A percentile compares a stretch with the other conserved stretches of the same genome.
phyloP scores from a whole-genome alignment of 2,113 vertebrate species.

The Nymphicus hollandicus region DNA sequence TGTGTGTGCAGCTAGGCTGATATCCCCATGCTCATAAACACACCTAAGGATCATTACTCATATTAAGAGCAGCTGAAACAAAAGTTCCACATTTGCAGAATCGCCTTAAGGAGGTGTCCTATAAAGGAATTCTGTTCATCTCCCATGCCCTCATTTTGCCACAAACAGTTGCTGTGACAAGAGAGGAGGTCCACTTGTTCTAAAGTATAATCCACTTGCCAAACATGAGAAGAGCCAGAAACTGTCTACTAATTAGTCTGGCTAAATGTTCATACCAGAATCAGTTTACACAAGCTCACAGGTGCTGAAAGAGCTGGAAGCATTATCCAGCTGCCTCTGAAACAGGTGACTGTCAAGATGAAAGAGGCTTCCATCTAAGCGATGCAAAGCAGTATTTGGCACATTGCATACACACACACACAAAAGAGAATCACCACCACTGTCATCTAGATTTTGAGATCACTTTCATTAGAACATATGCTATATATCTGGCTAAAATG shows the following conservation, averaged over 20 bases:
- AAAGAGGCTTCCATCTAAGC: not conserved
- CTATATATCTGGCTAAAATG: not conserved
- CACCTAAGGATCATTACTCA: not conserved
- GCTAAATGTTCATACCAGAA: not conserved
- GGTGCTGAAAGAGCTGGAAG: not conserved
- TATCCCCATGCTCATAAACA: not conserved
- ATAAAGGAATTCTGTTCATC: not conserved
- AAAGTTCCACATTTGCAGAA: not conserved
- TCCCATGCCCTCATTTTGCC: not conserved
- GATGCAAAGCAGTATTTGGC: not conserved
- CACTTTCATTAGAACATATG: not conserved
- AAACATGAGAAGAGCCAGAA: not conserved
- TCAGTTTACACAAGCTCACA: not conserved
- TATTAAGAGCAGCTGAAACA: not conserved
- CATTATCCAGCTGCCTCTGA: not conserved
- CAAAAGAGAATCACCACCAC: not conserved
- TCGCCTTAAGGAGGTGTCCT: not conserved
- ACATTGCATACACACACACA: not conserved
- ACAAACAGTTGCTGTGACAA: not conserved
- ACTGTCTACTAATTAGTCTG: not conserved
- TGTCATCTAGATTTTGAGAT: not conserved
- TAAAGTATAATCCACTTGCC: not conserved
- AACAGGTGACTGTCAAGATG: not conserved
- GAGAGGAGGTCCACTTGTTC: not conserved
- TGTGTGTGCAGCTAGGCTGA: not conserved